phyloP scores from a whole-genome alignment of 2,888 invertebrate species.

The Boloria selene region DNA sequence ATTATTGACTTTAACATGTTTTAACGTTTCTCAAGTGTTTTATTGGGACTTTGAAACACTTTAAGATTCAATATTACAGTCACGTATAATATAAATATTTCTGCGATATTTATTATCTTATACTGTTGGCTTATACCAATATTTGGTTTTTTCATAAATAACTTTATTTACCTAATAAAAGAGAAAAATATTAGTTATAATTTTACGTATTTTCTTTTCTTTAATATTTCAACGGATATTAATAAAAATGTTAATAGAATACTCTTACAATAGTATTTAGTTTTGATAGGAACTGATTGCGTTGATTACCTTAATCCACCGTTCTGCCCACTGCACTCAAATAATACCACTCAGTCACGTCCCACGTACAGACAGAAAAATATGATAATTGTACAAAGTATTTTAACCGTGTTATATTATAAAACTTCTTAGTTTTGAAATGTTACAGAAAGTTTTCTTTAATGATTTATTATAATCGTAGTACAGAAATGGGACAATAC shows the following conservation, averaged over 20 bases:
- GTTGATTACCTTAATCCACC: slow-evolving; percentile 54
- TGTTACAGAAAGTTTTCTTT: no score
- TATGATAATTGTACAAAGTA: neutral
- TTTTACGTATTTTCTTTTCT: no score
- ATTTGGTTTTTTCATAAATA: neutral
- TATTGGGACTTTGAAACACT: slow-evolving; percentile 46
- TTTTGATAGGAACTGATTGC: slow-evolving; percentile 45
- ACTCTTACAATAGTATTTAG: slow-evolving; percentile 1
- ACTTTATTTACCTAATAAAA: no score
- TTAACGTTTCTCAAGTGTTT: slow-evolving; percentile 54
- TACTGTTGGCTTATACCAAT: no score
- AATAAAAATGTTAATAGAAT: neutral
- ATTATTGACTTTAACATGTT: slow-evolving; percentile 46
- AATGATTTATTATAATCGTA: no score
- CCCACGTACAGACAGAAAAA: slow-evolving; percentile 46
- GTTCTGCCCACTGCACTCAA: slow-evolving; percentile 45
- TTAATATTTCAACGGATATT: neutral
- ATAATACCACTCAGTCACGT: slow-evolving; percentile 44
- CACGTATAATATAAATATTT: slow-evolving; percentile 4
- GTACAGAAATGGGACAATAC: no score
- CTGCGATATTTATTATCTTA: neutral
- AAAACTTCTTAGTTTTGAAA: no score
- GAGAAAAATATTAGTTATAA: no score
- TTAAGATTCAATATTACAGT: slow-evolving; percentile 8
- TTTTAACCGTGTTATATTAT: neutral